phyloP scores from a whole-genome alignment of 2,113 vertebrate genomes.

The Campylomormyrus numenius region DNA sequence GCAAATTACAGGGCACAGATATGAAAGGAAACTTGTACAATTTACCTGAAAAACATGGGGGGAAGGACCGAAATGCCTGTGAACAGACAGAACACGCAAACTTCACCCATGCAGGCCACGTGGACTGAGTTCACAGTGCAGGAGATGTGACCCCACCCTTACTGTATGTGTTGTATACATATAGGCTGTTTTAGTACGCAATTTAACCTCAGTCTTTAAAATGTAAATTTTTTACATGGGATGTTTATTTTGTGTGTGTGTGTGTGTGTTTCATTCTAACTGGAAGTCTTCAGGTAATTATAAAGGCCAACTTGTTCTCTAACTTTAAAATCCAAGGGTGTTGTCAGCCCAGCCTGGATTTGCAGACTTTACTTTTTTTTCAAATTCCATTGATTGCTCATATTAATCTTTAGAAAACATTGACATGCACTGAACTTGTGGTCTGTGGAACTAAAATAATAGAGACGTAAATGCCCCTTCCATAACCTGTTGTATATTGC shows the following conservation, averaged over 20 bases:
- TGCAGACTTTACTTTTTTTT: background rate
- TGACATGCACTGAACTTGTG: background rate
- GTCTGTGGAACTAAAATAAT: background rate
- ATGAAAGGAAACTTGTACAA: background rate
- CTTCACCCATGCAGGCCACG: too few species aligned
- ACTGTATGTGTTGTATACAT: too few species aligned
- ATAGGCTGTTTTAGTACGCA: background rate
- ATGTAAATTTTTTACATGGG: background rate
- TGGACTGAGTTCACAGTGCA: background rate
- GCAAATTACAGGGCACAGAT: background rate
- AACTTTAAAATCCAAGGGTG: conserved; percentile 24
- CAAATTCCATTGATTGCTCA: conserved; percentile 23
- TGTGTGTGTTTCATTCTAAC: conserved; percentile 18
- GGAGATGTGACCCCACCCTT: background rate
- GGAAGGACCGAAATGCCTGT: background rate
- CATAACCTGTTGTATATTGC: background rate
- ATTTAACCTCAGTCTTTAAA: background rate
- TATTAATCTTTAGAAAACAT: conserved; percentile 14
- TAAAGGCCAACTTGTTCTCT: conserved; percentile 34
- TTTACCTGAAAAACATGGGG: background rate
- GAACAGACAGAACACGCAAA: background rate
- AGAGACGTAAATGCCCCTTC: background rate
- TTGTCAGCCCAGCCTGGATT: conserved; percentile 35
- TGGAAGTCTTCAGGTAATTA: background rate
- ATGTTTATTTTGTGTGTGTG: conserved; percentile 6